phyloP scores from a whole-genome alignment of 2,888 invertebrate genomes.

The Mimumesa dahlbomi region DNA sequence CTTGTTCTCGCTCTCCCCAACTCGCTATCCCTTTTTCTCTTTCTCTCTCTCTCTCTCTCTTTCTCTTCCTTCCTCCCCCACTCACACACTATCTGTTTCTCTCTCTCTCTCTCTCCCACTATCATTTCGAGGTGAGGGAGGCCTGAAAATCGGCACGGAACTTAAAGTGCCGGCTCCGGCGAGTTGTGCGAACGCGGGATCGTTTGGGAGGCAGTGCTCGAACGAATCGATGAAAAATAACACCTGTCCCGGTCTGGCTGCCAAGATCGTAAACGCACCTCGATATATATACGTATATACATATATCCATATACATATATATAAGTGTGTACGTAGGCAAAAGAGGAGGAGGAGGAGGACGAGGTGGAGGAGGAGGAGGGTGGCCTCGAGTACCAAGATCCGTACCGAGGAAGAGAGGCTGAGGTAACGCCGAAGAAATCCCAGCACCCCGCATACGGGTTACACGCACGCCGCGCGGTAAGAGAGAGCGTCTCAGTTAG shows the following conservation, averaged over 20 bases:
- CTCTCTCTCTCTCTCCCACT: slow-evolving; percentile 24
- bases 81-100: slow-evolving; percentile 1
- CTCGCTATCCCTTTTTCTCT: slow-evolving; percentile 4
- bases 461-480: slow-evolving; percentile 44
- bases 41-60: slow-evolving; percentile 24
- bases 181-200: slow-evolving; percentile 26
- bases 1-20: slow-evolving; percentile 48
- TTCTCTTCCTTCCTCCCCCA: slow-evolving; percentile 17
- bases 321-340: slow-evolving; percentile 16
- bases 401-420: slow-evolving; percentile 32
- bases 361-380: slow-evolving; percentile 29
- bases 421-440: slow-evolving; percentile 40
- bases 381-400: slow-evolving; percentile 29
- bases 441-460: slow-evolving; percentile 54
- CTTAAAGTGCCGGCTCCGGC: slow-evolving; percentile 41
- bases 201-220: slow-evolving; percentile 52
- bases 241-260: slow-evolving; percentile 62
- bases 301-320: not conserved
- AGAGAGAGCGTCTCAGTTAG: slow-evolving; percentile 65
- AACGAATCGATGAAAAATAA: slow-evolving; percentile 71
- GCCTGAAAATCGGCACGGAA: slow-evolving; percentile 54
- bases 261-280: slow-evolving; percentile 58
- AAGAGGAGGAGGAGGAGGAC: slow-evolving; percentile 29
- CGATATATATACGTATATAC: slow-evolving; percentile 33
- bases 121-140: slow-evolving; percentile 21